phyloP scores from a whole-genome alignment of 2,113 vertebrate species.

The Egretta garzetta region DNA sequence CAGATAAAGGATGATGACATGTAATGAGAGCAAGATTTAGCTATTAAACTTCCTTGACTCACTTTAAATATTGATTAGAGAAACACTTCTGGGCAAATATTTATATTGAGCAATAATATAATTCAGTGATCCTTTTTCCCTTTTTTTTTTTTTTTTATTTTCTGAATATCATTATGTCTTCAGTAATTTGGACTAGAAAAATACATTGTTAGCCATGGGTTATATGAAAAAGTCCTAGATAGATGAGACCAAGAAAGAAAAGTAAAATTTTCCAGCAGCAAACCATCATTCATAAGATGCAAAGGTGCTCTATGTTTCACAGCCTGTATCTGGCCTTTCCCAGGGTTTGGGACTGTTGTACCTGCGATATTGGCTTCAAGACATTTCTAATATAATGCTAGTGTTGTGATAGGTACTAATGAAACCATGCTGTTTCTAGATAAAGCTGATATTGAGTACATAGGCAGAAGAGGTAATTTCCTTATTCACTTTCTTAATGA shows the following conservation, averaged over 20 bases:
- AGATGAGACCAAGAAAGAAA: neutral
- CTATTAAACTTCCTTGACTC: constrained; percentile 61
- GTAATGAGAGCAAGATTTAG: constrained; percentile 61
- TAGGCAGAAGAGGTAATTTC: constrained; percentile 60
- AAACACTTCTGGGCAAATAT: constrained; percentile 67
- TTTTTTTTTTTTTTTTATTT: neutral
- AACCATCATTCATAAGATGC: neutral
- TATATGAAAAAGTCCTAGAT: neutral
- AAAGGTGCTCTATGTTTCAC: neutral
- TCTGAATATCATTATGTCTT: constrained; percentile 36
- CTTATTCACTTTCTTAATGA: constrained; percentile 62
- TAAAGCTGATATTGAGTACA: constrained; percentile 39
- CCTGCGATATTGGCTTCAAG: constrained; percentile 4
- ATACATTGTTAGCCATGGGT: neutral
- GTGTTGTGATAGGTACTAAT: constrained; percentile 50
- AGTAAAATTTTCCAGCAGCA: neutral
- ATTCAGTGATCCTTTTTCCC: neutral
- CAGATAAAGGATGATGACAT: constrained; percentile 57
- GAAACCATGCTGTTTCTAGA: constrained; percentile 55
- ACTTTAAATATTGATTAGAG: constrained; percentile 73
- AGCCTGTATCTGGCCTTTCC: neutral
- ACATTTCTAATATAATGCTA: constrained; percentile 30
- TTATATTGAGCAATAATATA: constrained; percentile 58
- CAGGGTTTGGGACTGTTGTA: neutral
- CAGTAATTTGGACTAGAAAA: constrained; percentile 29